Conservation (phyloP, 2,797 vertebrate genomes). For the Denticeps clupeoides region DNA sequence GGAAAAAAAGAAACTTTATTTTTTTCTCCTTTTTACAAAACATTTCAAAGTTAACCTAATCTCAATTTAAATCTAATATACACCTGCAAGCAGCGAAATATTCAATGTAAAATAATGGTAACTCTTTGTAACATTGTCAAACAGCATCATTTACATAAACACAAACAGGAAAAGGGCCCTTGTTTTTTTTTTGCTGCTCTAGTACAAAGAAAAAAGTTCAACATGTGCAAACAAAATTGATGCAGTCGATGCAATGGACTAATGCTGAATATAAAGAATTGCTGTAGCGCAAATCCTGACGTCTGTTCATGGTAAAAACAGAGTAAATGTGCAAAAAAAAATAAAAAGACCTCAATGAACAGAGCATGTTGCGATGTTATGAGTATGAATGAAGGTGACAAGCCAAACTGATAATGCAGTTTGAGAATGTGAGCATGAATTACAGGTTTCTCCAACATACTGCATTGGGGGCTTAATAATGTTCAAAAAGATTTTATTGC, state of each 20-base stretch:
- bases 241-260: neutral
- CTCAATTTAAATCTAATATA: slow-evolving; percentile 48
- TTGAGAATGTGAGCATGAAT: neutral
- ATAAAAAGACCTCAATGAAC: slow-evolving; percentile 9
- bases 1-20: slow-evolving; percentile 51
- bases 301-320: neutral
- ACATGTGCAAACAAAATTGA: slow-evolving; percentile 16
- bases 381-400: slow-evolving; percentile 16
- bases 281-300: neutral
- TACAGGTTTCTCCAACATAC: neutral
- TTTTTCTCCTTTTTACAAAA: slow-evolving; percentile 64
- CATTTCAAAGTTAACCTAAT: slow-evolving; percentile 52
- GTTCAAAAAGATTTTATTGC: neutral
- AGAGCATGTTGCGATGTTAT: slow-evolving; percentile 12
- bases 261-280: neutral
- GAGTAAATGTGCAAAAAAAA: slow-evolving; percentile 1
- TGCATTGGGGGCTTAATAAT: neutral
- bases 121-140: slow-evolving; percentile 37
- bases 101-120: slow-evolving; percentile 45
- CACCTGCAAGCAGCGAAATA: slow-evolving; percentile 45
- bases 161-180: slow-evolving; percentile 28
- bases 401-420: slow-evolving; percentile 7
- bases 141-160: slow-evolving; percentile 40
- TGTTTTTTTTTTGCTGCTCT: slow-evolving; percentile 44
- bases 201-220: slow-evolving; percentile 40